These are phyloP conservation scores for Abrostola tripartita DNA, from an alignment of 2,888 invertebrate species.

Conservation along the genomic window DNA sequence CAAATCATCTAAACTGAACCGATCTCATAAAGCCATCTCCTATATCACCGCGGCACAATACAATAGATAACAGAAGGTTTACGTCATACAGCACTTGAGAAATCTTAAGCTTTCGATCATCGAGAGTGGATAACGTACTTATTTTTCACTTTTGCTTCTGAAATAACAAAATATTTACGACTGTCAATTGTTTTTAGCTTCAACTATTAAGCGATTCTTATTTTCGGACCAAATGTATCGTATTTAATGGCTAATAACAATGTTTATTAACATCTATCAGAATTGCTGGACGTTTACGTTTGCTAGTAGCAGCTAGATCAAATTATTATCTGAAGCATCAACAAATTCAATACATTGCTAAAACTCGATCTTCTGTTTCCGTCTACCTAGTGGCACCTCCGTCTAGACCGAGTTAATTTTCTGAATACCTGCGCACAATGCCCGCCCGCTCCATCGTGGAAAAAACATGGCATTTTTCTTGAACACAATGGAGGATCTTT, in stretches of 20 bases:
- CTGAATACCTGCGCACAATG: slow-evolving; percentile 79
- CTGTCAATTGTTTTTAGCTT: too few species aligned
- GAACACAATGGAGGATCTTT: slow-evolving; percentile 64
- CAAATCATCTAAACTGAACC: slow-evolving; percentile 48
- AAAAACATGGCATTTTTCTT: slow-evolving; percentile 70
- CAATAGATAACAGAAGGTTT: slow-evolving; percentile 3
- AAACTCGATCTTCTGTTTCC: slow-evolving; percentile 1
- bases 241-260: too few species aligned
- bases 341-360: neutral
- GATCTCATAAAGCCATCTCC: slow-evolving; percentile 52
- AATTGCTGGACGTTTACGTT: too few species aligned
- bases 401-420: slow-evolving; percentile 80
- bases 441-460: slow-evolving; percentile 41
- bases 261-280: too few species aligned
- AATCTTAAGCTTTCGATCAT: too few species aligned
- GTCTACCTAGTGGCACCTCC: neutral
- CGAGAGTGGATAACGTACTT: too few species aligned
- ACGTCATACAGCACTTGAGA: neutral
- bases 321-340: too few species aligned
- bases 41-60: slow-evolving; percentile 4
- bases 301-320: too few species aligned
- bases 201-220: too few species aligned
- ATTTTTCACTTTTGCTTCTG: too few species aligned
- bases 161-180: too few species aligned
- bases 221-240: too few species aligned